Conservation (phyloP, 2,113 vertebrate genomes). For the Syngnathoides biaculeatus region DNA sequence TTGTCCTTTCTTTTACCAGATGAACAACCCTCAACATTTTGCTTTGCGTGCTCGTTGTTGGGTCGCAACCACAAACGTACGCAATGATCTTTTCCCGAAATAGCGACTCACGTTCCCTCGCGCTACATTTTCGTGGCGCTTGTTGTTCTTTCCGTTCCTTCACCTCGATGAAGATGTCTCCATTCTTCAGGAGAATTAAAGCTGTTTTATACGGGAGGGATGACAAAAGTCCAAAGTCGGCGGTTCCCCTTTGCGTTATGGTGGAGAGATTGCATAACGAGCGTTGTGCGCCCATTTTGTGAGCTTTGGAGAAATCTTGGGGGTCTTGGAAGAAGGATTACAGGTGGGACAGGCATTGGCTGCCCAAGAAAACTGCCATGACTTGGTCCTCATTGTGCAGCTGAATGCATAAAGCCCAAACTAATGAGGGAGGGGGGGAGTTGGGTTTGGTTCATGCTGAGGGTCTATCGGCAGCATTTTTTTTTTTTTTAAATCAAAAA, state of each 20-base stretch:
- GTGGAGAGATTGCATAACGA: constrained; percentile 53
- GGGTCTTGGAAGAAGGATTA: constrained; percentile 70
- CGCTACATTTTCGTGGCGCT: constrained; percentile 9
- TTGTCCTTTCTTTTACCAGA: no score
- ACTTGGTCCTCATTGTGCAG: constrained; percentile 85
- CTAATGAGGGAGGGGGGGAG: constrained; percentile 77
- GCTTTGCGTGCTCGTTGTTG: background rate
- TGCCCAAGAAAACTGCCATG: constrained; percentile 78
- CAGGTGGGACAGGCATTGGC: constrained; percentile 66
- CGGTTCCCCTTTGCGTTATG: constrained; percentile 41
- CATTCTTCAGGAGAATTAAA: constrained; percentile 34
- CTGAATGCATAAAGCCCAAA: constrained; percentile 87
- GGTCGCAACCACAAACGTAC: background rate
- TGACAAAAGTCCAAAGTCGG: constrained; percentile 32
- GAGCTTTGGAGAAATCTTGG: constrained; percentile 48
- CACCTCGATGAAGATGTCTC: constrained; percentile 60
- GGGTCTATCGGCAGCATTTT: constrained; percentile 28
- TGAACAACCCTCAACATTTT: background rate
- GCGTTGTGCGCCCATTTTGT: constrained; percentile 62
- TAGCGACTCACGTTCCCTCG: background rate
- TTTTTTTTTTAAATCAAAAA: constrained; percentile 5
- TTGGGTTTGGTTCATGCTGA: constrained; percentile 36
- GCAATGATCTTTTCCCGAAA: background rate
- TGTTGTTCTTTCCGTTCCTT: constrained; percentile 21
- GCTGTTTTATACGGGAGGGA: constrained; percentile 36